Evolutionary conservation across 2,888 invertebrate species (phyloP).

Genomic region (Eupithecia vulgata): DNA sequence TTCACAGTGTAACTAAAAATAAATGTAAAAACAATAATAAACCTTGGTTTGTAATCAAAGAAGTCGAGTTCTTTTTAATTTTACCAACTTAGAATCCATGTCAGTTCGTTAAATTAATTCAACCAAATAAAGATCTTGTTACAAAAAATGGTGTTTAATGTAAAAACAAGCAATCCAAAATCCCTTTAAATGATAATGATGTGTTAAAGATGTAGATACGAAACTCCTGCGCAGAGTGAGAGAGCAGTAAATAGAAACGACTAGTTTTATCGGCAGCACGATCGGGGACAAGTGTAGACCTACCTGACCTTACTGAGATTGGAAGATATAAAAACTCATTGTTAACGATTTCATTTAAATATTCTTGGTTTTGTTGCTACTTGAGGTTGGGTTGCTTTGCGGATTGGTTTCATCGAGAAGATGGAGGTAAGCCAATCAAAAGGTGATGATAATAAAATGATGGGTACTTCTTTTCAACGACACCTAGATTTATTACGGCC

Average conservation of each 20-base stretch:
- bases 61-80: neutral
- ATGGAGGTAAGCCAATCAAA: neutral
- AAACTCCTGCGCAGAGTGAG: neutral
- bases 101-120: neutral
- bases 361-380: neutral
- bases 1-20: no score
- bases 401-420: neutral
- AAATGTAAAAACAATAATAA: no score
- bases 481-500: neutral
- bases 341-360: slow-evolving; percentile 28
- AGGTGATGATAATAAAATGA: neutral
- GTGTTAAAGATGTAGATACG: slow-evolving; percentile 14
- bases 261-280: slow-evolving; percentile 27
- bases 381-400: neutral
- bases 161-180: neutral
- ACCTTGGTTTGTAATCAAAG: no score
- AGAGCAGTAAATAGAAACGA: slow-evolving; percentile 11
- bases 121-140: neutral
- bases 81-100: neutral
- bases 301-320: slow-evolving; percentile 26
- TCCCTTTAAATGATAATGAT: neutral
- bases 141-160: neutral
- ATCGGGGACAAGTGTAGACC: slow-evolving; percentile 28
- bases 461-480: neutral
- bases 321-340: slow-evolving; percentile 16